phyloP scores from a whole-genome alignment of 2,888 invertebrate species.

The Lasius platythorax region DNA sequence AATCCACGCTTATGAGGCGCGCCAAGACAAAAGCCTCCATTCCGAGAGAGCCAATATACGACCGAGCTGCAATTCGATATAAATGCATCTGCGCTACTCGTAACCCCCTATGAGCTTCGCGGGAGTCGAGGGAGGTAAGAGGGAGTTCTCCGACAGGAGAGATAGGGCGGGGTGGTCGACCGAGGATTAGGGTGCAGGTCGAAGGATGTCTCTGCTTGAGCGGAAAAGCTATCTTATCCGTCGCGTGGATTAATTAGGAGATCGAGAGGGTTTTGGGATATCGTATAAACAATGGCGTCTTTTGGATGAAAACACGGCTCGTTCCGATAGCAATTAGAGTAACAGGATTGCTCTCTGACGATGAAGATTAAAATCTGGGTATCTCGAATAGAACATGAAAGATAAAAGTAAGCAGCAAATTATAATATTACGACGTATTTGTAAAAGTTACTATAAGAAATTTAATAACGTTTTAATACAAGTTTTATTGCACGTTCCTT shows the following conservation, averaged over 20 bases:
- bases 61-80: conserved; percentile 82
- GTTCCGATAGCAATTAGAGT: conserved; percentile 11
- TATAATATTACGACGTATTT: neutral
- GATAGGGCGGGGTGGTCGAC: conserved; percentile 52
- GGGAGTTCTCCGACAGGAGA: conserved; percentile 21
- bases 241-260: conserved; percentile 77
- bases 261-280: conserved; percentile 64
- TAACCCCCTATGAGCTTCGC: conserved; percentile 71
- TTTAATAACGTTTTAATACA: neutral
- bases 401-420: neutral
- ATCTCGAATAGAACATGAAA: neutral
- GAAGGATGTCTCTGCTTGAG: conserved; percentile 74
- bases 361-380: conserved; percentile 39
- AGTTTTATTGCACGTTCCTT: neutral
- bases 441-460: neutral
- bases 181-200: conserved; percentile 79
- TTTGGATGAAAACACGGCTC: conserved; percentile 14
- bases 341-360: conserved; percentile 30
- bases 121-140: conserved; percentile 21
- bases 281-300: conserved; percentile 62
- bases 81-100: conserved; percentile 81
- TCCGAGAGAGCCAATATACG: conserved; percentile 82
- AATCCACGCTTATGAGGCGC: conserved; percentile 84
- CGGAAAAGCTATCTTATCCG: conserved; percentile 73
- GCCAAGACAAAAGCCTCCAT: conserved; percentile 85